Evolutionary conservation across 2,113 vertebrate species (phyloP).

Genomic region (Elephantulus edwardii): DNA sequence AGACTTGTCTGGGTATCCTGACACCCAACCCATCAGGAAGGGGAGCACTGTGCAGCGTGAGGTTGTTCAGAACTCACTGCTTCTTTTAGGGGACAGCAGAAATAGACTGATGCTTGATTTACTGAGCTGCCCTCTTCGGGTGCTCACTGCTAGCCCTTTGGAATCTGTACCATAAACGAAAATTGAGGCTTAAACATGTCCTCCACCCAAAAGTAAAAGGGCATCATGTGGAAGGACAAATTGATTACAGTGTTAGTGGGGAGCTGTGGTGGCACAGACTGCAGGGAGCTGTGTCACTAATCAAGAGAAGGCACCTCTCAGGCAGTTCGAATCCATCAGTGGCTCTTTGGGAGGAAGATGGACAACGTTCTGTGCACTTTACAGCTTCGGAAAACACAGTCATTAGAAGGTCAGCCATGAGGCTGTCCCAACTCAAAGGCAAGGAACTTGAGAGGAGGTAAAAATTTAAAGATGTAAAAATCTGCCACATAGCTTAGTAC

Average conservation of each 20-base stretch:
- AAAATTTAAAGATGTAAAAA: neutral
- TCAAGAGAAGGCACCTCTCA: too few species aligned
- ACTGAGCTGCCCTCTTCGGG: neutral
- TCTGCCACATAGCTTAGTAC: neutral
- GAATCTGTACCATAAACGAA: neutral
- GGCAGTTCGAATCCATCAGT: too few species aligned
- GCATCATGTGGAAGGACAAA: constrained; percentile 44
- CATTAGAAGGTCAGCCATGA: too few species aligned
- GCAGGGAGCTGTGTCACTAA: too few species aligned
- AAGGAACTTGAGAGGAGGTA: too few species aligned
- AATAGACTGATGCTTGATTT: constrained; percentile 35
- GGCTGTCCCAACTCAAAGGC: too few species aligned
- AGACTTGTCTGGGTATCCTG: neutral
- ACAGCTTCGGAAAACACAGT: too few species aligned
- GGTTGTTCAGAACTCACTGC: constrained; percentile 2
- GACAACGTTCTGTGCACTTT: too few species aligned
- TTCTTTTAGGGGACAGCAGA: neutral
- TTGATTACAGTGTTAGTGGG: neutral
- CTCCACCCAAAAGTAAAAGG: constrained; percentile 1
- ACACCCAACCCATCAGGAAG: neutral
- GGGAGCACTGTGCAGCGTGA: neutral
- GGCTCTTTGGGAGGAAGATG: too few species aligned
- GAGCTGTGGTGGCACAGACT: too few species aligned
- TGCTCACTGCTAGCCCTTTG: neutral
- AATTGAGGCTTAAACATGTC: neutral